Evolutionary conservation across 2,888 invertebrate species (phyloP).

Genomic region (Drosophila demipolita): DNA sequence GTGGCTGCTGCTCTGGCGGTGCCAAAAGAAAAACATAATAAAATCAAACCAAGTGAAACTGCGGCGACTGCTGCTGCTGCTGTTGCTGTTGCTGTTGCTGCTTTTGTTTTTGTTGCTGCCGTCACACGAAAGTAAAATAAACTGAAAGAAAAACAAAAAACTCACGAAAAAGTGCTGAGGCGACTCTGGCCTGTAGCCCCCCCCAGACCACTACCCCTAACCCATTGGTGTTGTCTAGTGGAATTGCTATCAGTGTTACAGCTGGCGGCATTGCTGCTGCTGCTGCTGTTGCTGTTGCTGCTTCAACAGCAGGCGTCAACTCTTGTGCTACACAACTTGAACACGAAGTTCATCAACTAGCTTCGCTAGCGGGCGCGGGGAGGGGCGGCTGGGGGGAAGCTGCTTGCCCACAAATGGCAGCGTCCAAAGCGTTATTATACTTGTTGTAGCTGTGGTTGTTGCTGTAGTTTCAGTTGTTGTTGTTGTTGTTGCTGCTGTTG

Average conservation of each 20-base stretch:
- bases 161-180: conserved; percentile 70
- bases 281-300: conserved; percentile 4
- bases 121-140: conserved; percentile 79
- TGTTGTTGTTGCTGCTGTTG: conserved; percentile 45
- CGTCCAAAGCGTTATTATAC: conserved; percentile 70
- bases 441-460: conserved; percentile 46
- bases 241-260: conserved; percentile 81
- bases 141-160: conserved; percentile 79
- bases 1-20: conserved; percentile 52
- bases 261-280: conserved; percentile 61
- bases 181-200: conserved; percentile 33
- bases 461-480: not conserved
- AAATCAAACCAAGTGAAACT: conserved; percentile 79
- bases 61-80: conserved; percentile 45
- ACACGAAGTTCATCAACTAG: conserved; percentile 79
- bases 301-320: conserved; percentile 73
- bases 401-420: conserved; percentile 72
- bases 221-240: conserved; percentile 71
- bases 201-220: not conserved
- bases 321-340: conserved; percentile 81
- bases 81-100: conserved; percentile 5
- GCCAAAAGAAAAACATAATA: conserved; percentile 79
- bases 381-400: not conserved
- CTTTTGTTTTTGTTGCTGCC: conserved; percentile 24
- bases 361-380: conserved; percentile 13